Conservation (phyloP, 2,797 vertebrate genomes). For the Nothura maculosa region DNA sequence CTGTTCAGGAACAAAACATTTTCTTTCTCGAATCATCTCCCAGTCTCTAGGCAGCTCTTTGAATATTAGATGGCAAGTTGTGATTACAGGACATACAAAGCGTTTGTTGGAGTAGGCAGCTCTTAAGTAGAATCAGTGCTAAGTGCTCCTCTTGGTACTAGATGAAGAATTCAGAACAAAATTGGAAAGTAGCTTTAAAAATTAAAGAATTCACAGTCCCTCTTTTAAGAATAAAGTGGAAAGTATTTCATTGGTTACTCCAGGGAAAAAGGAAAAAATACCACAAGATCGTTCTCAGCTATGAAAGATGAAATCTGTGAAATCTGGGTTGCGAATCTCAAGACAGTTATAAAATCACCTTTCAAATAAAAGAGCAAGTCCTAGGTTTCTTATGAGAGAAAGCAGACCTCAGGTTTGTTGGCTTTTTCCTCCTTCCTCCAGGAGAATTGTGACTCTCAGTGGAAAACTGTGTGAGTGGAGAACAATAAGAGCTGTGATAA, state of each 20-base stretch:
- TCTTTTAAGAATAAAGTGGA: neutral
- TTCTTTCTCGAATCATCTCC: neutral
- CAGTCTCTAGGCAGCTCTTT: neutral
- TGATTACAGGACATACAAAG: neutral
- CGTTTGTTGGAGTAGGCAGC: neutral
- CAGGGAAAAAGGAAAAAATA: neutral
- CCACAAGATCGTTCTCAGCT: neutral
- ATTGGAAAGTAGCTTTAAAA: neutral
- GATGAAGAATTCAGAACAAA: neutral
- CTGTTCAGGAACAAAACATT: neutral
- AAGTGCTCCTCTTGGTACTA: neutral
- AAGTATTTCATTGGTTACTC: neutral
- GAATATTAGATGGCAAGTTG: neutral
- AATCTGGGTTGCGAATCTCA: neutral
- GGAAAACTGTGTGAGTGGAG: neutral
- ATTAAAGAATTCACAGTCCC: neutral
- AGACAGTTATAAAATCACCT: neutral
- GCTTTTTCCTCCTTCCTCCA: neutral
- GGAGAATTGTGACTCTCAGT: neutral
- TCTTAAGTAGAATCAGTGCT: neutral
- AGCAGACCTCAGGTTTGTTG: neutral
- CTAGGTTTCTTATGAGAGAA: neutral
- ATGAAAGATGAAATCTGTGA: neutral
- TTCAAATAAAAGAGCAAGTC: neutral
- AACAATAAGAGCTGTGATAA: neutral